Base-by-base conservation (phyloP, 2,797 vertebrate species). In the Linurgus olivaceus region DNA sequence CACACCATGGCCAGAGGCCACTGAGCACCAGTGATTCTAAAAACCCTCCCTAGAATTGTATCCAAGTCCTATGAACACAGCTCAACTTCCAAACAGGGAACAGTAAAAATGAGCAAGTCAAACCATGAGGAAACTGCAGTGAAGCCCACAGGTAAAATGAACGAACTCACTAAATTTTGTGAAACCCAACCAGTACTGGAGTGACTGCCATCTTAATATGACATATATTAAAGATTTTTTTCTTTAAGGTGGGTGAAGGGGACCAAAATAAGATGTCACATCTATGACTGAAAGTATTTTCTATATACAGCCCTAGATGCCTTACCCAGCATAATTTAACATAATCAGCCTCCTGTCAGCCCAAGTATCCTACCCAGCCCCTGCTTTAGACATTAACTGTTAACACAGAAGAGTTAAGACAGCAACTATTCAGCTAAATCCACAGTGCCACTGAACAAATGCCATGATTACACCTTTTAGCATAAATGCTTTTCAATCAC, bases 1-100 rank as follows among this genome's bases (percentile, higher is more conserved):
- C 70, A 45, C 0, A 0, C 23, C 14, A 24, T n/a, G 28, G 28
- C 16, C 12, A 45, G 45, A 68, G 17, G 16, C 12, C 23, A 13
- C 35, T 44, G n/a, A 62, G 20, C 19, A 75, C 3, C 42, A 50
- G 18, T 2, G 5, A 45, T 29, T 68, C 42, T 61, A 51, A 44
- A 24, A 72, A 58, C 35, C 63, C 47, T 35, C 82, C 42, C 38
- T 26, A 8, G 29, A 76, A n/a, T 2, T 47, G 19, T 17, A 51
- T 26, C n/a, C 28, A 80, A 10, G 8, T 54, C 29, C n/a, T 31
- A 18, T 10, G 35, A 68, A n/a, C n/a, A 42, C 2, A 3, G 26
- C 25, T 76, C 72, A 76, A 1, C 35, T 79, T 73, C 23, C 16
- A 2, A 31, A n/a, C 24, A 50, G n/a, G 16, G 16, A 83, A 48